Evolutionary conservation across 2,113 vertebrate species (phyloP).

Genomic region (Rattus norvegicus): DNA sequence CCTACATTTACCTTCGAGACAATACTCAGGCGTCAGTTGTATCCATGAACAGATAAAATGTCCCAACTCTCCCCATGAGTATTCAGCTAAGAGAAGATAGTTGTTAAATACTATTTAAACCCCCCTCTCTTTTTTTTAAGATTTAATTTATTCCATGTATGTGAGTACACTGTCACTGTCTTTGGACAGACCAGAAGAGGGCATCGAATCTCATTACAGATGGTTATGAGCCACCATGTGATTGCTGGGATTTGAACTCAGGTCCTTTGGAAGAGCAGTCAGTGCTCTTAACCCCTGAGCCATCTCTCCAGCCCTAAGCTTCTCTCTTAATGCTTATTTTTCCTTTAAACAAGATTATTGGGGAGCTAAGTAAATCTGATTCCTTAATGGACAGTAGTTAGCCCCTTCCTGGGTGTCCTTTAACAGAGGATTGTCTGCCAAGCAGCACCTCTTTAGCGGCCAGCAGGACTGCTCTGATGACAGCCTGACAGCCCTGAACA

Average conservation of each 20-base stretch:
- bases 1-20: neutral
- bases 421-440: neutral
- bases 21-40: neutral
- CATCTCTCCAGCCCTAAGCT: too few relatives aligned
- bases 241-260: too few relatives aligned
- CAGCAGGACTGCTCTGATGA: neutral
- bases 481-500: neutral
- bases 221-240: too few relatives aligned
- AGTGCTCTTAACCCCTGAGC: too few relatives aligned
- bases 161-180: too few relatives aligned
- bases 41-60: neutral
- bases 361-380: neutral
- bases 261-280: too few relatives aligned
- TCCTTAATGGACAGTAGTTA: neutral
- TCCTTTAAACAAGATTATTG: neutral
- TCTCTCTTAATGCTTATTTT: neutral
- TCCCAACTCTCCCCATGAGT: neutral
- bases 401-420: neutral
- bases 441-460: neutral
- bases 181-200: too few relatives aligned
- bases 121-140: too few relatives aligned
- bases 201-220: too few relatives aligned
- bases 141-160: too few relatives aligned
- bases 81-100: neutral
- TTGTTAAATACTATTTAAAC: neutral